Base-by-base conservation (phyloP, 2,888 invertebrate species). In the Philhelius pedissequus region DNA sequence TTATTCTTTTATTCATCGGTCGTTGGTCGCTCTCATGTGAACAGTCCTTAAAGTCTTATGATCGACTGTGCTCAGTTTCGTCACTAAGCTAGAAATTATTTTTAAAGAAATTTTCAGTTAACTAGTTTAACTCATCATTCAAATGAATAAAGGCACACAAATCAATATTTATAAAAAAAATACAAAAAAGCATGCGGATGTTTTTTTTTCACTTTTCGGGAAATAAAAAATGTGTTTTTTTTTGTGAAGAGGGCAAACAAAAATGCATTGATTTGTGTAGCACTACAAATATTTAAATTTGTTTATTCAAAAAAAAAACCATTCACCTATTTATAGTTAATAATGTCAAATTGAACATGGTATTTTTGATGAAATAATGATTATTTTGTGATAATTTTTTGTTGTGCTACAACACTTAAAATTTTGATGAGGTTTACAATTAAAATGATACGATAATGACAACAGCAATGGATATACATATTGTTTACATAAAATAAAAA, bases 391-490 rank as follows among this genome's bases (percentile, higher is more conserved):
- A 27, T 9, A 18, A 8, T 18, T 15, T 30, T 11, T 45, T 62
- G 45, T 45, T 22, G 32, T n/a, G 64, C 64, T 64, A 64, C 64
- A 64, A 64, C 64, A 64, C n/a, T 64, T 25, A 18, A 18, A 62
- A 15, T 22, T 40, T 15, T 35, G 38, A 40, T 27, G 25, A 4
- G 1, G n/a, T 35, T 13, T 9, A 43, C 11, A 40, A 40, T 60
- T 18, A 18, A 60, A 62, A 43, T 62, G 62, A 43, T 62, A 32
- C 22, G 32, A 20, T 8, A 45, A 1, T 48, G 15, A 32, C 11
- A 11, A 32, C 3, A 18, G 20, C n/a, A 18, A 62, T 32, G 32
- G 4, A 22, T 48, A 40, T 15, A 40, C 3, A 43, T 20, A 30
- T n/a, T 30, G n/a, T 48, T n/a, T 48, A 20, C 9, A 27, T n/a